Evolutionary conservation across 2,888 invertebrate species (phyloP).

Genomic region (Parnassius smintheus): DNA sequence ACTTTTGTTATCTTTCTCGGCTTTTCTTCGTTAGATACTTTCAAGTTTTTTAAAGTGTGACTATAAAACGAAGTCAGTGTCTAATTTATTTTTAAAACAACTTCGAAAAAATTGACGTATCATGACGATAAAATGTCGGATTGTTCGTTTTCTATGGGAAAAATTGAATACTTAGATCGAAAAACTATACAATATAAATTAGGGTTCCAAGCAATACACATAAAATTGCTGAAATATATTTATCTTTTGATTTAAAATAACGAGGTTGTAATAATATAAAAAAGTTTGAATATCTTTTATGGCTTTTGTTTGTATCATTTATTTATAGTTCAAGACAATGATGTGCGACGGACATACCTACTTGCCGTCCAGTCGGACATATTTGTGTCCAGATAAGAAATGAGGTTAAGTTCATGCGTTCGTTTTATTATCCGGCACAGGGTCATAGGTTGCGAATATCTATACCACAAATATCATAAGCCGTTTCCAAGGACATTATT

Average conservation of each 20-base stretch:
- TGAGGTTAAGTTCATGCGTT: slow-evolving; percentile 34
- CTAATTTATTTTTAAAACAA: slow-evolving; percentile 20
- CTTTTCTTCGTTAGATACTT: slow-evolving; percentile 17
- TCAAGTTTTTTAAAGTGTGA: slow-evolving; percentile 6
- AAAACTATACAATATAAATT: too few relatives aligned
- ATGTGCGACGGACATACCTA: too few relatives aligned
- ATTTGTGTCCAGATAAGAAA: slow-evolving; percentile 29
- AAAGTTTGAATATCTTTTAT: too few relatives aligned
- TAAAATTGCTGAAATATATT: too few relatives aligned
- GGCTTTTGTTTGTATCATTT: too few relatives aligned
- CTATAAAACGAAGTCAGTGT: slow-evolving; percentile 13
- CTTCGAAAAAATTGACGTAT: slow-evolving; percentile 6
- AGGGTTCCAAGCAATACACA: too few relatives aligned
- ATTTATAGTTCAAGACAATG: too few relatives aligned
- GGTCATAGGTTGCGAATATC: slow-evolving; percentile 23
- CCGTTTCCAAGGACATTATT: slow-evolving; percentile 14
- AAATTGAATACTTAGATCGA: too few relatives aligned
- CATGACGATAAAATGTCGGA: neutral
- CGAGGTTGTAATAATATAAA: too few relatives aligned
- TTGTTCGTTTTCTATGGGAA: too few relatives aligned
- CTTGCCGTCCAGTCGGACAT: neutral
- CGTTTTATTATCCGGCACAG: slow-evolving; percentile 23
- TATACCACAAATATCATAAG: slow-evolving; percentile 8
- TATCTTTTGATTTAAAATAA: too few relatives aligned
- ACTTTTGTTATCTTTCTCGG: slow-evolving; percentile 19